Conservation (phyloP, 2,888 invertebrate genomes). For the Lymantria dispar region DNA sequence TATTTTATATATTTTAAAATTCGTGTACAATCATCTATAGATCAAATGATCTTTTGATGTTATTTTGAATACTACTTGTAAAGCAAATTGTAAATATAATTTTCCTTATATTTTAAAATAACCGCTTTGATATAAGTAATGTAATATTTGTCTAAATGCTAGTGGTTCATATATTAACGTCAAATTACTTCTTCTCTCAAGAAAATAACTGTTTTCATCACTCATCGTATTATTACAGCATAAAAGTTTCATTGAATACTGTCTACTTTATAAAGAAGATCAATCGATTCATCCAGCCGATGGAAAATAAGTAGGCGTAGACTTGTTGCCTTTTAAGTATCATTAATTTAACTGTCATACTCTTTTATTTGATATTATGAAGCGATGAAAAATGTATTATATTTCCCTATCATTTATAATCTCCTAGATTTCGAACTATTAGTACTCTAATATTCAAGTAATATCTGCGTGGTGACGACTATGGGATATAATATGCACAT, state of each 20-base stretch:
- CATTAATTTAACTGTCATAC: conserved; percentile 33
- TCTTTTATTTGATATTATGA: conserved; percentile 14
- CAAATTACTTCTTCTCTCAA: not conserved
- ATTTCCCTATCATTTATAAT: conserved; percentile 6
- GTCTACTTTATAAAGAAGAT: conserved; percentile 29
- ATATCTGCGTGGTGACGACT: not conserved
- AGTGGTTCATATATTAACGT: not conserved
- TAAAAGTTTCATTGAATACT: conserved; percentile 28
- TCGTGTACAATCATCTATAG: no score
- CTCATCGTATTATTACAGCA: conserved; percentile 11
- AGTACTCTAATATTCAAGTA: conserved; percentile 1
- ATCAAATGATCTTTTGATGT: no score
- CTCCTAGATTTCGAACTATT: conserved; percentile 4
- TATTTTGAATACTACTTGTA: no score
- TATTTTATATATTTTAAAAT: no score
- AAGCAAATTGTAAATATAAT: no score
- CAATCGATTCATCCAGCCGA: conserved; percentile 25
- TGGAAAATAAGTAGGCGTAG: conserved; percentile 27
- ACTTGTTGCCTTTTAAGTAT: conserved; percentile 30
- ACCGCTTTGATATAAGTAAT: no score
- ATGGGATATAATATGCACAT: no score
- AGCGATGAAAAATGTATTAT: conserved; percentile 10
- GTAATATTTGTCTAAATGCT: not conserved
- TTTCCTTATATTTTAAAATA: no score
- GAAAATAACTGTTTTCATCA: conserved; percentile 13